Conservation (phyloP, 2,797 vertebrate genomes). For the Potorous gilbertii region DNA sequence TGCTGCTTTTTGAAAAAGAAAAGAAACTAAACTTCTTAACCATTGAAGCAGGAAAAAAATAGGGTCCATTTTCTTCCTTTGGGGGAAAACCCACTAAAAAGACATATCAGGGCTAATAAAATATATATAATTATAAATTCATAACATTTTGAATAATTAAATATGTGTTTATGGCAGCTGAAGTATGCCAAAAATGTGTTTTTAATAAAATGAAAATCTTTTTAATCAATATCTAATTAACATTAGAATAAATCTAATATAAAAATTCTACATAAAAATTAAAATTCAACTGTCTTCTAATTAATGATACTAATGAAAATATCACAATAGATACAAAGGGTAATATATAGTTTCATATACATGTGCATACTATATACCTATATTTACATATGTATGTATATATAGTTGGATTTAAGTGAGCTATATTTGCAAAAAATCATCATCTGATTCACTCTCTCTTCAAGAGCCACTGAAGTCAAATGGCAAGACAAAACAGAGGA, state of each 20-base stretch:
- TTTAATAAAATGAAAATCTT: conserved; percentile 70
- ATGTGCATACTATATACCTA: neutral
- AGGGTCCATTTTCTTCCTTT: conserved; percentile 6
- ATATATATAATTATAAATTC: conserved; percentile 50
- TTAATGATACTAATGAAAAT: conserved; percentile 66
- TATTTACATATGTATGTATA: too few relatives aligned
- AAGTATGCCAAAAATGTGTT: conserved; percentile 66
- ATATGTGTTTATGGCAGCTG: conserved; percentile 68
- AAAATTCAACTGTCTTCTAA: conserved; percentile 77
- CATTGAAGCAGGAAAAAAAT: neutral
- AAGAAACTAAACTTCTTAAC: neutral
- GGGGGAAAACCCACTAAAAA: conserved; percentile 1
- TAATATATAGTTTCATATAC: neutral
- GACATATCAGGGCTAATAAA: conserved; percentile 38
- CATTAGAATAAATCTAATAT: conserved; percentile 69
- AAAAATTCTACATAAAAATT: conserved; percentile 72
- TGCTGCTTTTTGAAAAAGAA: neutral
- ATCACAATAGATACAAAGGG: conserved; percentile 75
- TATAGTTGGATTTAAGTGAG: neutral
- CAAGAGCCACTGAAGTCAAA: neutral
- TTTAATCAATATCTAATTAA: conserved; percentile 59
- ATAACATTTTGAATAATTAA: conserved; percentile 64
- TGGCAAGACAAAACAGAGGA: neutral
- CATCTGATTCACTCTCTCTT: neutral
- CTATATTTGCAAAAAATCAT: neutral